Evolutionary conservation across 2,113 vertebrate species (phyloP).

Genomic region (Theristicus caerulescens): DNA sequence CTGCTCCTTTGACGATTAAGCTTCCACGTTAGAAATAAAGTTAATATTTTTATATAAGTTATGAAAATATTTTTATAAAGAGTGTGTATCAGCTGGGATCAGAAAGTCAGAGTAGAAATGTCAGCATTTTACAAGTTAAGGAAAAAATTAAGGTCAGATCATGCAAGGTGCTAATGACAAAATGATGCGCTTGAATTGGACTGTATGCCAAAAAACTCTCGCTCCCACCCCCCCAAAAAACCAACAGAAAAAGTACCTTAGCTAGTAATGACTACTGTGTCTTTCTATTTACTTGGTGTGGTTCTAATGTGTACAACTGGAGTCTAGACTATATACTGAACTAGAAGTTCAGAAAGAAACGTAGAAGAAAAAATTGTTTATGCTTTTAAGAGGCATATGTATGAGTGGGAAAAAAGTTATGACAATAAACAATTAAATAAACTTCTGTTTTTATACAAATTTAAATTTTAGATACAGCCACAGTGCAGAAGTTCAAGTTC

Average conservation of each 20-base stretch:
- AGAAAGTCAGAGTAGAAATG: not conserved
- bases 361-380: not conserved
- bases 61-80: not conserved
- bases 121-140: not conserved
- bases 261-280: rapidly evolving
- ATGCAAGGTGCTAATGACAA: not conserved
- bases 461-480: constrained; percentile 88
- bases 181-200: not conserved
- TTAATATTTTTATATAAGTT: not conserved
- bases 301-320: not conserved
- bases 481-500: constrained; percentile 97
- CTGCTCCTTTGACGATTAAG: not conserved
- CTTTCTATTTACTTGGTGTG: not conserved
- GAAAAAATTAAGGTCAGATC: not conserved
- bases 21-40: not conserved
- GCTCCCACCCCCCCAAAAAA: not conserved
- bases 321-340: not conserved
- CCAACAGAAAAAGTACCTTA: rapidly evolving
- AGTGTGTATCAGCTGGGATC: not conserved
- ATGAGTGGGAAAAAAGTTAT: not conserved
- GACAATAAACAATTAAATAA: not conserved
- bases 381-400: not conserved
- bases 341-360: not conserved
- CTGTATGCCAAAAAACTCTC: rapidly evolving
- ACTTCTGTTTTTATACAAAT: not conserved